Percentiles rank a stretch among this genome's conserved stretches.
phyloP scores from a whole-genome alignment of 2,888 invertebrate species.

The Aethes cnicana region DNA sequence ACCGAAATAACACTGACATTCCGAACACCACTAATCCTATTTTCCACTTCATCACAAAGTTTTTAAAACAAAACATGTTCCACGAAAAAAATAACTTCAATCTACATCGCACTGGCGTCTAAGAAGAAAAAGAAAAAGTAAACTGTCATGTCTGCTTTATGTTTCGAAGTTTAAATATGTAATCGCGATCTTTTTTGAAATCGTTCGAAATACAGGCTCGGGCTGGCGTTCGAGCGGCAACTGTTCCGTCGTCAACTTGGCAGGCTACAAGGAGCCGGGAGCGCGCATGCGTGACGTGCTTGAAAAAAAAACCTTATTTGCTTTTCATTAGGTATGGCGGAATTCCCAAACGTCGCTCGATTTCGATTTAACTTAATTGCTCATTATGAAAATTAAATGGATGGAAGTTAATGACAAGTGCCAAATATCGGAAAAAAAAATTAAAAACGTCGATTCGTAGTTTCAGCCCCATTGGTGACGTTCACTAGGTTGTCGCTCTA shows the following conservation, averaged over 20 bases:
- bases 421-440: too few relatives aligned
- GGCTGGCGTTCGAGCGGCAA: conserved; percentile 12
- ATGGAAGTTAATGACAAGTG: too few relatives aligned
- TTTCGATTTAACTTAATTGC: too few relatives aligned
- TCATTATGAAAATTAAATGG: too few relatives aligned
- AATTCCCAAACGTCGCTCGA: too few relatives aligned
- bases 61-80: conserved; percentile 47
- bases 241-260: conserved; percentile 17
- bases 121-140: neutral
- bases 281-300: conserved; percentile 17
- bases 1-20: conserved; percentile 72
- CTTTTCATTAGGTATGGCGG: conserved; percentile 10
- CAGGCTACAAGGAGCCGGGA: conserved; percentile 5
- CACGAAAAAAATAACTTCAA: conserved; percentile 33
- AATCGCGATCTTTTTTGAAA: conserved; percentile 5
- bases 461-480: too few relatives aligned
- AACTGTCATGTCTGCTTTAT: neutral
- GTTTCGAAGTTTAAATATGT: conserved; percentile 11
- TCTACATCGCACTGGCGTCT: conserved; percentile 9
- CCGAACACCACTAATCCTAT: conserved; percentile 59
- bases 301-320: conserved; percentile 14
- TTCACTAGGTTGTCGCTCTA: too few relatives aligned
- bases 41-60: conserved; percentile 63
- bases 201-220: conserved; percentile 7
- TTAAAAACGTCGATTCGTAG: too few relatives aligned